Percentiles rank a stretch among this genome's conserved stretches.
Evolutionary conservation across 37 sponge, comb jelly and placozoan genomes (phyloP).

Genomic region (Oopsacas minuta): DNA sequence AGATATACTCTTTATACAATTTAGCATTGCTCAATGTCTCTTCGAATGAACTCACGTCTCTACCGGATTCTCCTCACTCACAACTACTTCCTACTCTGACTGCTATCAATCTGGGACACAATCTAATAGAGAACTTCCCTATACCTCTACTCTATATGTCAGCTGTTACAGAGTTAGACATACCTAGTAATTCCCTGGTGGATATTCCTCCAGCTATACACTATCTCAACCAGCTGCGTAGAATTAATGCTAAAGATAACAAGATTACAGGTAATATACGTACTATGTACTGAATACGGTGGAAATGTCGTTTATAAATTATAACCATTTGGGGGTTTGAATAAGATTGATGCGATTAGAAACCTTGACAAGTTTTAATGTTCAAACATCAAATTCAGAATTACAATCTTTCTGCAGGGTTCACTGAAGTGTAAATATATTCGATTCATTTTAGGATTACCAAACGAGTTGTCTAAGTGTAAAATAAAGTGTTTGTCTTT

Average conservation of each 20-base stretch:
- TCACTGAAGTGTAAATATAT: too few species aligned
- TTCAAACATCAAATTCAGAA: too few species aligned
- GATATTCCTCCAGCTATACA: background rate
- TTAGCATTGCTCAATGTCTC: slow-evolving; percentile 39
- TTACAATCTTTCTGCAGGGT: too few species aligned
- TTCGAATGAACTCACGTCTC: slow-evolving; percentile 31
- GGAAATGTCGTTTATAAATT: too few species aligned
- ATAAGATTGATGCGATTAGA: too few species aligned
- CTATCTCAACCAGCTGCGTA: background rate
- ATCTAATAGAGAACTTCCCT: background rate
- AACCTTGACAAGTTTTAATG: too few species aligned
- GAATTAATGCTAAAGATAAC: background rate
- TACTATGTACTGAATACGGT: too few species aligned
- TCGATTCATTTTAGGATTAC: background rate
- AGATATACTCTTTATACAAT: slow-evolving; percentile 29
- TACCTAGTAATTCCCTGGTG: background rate
- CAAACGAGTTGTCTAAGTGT: slow-evolving; percentile 42
- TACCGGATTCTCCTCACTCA: slow-evolving; percentile 28
- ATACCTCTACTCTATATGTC: background rate
- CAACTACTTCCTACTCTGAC: background rate
- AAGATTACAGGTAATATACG: background rate
- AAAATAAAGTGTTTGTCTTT: slow-evolving; percentile 43
- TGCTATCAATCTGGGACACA: background rate
- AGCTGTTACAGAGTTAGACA: background rate
- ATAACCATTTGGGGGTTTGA: too few species aligned